phyloP scores from a whole-genome alignment of 2,888 invertebrate genomes.

The Ceriagrion tenellum region DNA sequence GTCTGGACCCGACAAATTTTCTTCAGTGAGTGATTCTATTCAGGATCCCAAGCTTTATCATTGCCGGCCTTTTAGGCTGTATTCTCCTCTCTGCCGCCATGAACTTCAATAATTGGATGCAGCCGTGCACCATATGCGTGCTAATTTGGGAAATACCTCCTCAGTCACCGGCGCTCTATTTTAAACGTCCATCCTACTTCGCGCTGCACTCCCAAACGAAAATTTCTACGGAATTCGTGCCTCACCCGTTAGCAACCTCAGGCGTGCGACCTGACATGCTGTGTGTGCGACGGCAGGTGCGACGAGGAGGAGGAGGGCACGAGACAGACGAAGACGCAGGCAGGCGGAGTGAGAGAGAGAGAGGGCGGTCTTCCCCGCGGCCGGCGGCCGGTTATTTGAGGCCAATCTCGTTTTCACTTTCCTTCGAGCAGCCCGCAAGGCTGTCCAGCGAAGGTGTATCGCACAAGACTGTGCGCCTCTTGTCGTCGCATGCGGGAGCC shows the following conservation, averaged over 20 bases:
- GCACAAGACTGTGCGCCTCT: not conserved
- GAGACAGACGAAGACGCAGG: too few relatives aligned
- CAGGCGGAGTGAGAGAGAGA: not conserved
- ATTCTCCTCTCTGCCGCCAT: not conserved
- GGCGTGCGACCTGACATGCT: not conserved
- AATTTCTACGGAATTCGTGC: not conserved
- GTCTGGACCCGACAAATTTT: too few relatives aligned
- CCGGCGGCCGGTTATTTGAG: slow-evolving; percentile 35
- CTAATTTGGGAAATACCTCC: not conserved
- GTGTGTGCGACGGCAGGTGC: not conserved
- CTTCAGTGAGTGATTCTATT: too few relatives aligned
- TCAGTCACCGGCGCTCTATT: not conserved
- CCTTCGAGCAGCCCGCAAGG: not conserved
- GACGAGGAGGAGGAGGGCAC: not conserved
- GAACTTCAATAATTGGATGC: not conserved
- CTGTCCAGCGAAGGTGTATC: slow-evolving; percentile 11
- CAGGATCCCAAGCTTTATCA: too few relatives aligned
- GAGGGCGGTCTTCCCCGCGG: not conserved
- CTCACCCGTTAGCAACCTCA: not conserved
- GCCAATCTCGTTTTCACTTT: slow-evolving; percentile 64
- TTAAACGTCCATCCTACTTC: not conserved
- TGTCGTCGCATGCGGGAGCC: not conserved
- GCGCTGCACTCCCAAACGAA: not conserved
- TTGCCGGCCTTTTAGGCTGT: not conserved
- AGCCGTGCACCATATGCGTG: not conserved